Evolutionary conservation across 2,888 invertebrate genomes (phyloP), one percentile per base, ranked within the genome.

Genomic region (Diarsia rubi): DNA sequence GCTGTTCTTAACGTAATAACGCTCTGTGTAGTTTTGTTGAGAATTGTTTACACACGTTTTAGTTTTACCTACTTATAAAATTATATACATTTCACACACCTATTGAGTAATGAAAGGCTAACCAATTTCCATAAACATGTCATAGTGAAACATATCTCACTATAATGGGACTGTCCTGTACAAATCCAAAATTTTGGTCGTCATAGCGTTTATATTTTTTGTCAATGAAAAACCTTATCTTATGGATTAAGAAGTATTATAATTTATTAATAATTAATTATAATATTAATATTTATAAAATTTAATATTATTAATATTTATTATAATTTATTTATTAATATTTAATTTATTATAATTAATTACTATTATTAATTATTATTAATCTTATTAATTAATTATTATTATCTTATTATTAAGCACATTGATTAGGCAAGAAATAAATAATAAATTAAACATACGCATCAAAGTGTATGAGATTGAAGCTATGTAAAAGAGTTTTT

Each of bases 1-100:
- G 82, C 60, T 42, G 44, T 70, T 45, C 14, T 27, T 19, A 69
- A 52, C 9, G 14, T 11, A 14, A 37, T 47, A 16, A 27, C 9
- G 45, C 45, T 24, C 24, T 5, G 14, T 11, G 21, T 57, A 19
- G 6, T 31, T 42, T 45, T 14, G 6, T 27, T 8, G 16, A 6
- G 2, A 21, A 9, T 16, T 52, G 3, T 16, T 21, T 6, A 4
- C 6, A 60, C 2, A 2, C n/a, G 6, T 27, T 27, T 11, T 14
- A 27, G 4, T 47, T 27, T 14, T 11, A 42, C 3, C 14, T 24
- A 27, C 21, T 42, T 27, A 27, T n/a, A 62, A n/a, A 21, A 60
- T 21, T 1, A 54, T 45, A 45, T 11, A 11, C 19, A 19, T 19
- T 9, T 24, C 5, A 3, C 8, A 27, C 42, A 19, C 14, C 3